These are phyloP conservation scores for Dryadula phaetusa DNA, from an alignment of 2,888 invertebrate genomes.

Conservation along the genomic window DNA sequence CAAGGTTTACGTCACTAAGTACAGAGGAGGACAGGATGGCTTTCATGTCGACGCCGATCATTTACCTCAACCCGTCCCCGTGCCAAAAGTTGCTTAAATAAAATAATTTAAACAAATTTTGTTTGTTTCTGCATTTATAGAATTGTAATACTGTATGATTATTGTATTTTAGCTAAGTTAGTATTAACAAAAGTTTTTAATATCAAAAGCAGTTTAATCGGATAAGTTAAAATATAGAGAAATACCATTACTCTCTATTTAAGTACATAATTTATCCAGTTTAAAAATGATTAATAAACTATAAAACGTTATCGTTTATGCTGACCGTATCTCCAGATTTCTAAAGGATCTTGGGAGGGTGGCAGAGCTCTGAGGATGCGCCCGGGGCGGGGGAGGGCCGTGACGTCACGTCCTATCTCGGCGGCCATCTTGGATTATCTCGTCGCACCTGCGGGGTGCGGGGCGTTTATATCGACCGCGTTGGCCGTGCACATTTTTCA, in stretches of 20 bases:
- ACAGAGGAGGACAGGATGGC: constrained; percentile 59
- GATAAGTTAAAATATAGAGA: too few species aligned
- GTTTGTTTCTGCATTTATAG: too few species aligned
- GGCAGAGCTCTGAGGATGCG: constrained; percentile 76
- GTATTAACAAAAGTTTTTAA: too few species aligned
- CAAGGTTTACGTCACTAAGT: constrained; percentile 58
- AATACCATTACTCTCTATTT: too few species aligned
- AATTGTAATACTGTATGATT: too few species aligned
- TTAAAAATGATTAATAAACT: neutral
- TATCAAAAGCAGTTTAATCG: too few species aligned
- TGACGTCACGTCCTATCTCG: constrained; percentile 85
- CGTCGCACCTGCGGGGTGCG: constrained; percentile 82
- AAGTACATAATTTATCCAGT: too few species aligned
- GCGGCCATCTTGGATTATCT: constrained; percentile 85
- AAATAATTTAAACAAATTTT: neutral
- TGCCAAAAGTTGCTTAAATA: constrained; percentile 13
- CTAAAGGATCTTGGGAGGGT: constrained; percentile 84
- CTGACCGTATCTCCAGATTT: constrained; percentile 69
- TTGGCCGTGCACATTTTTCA: constrained; percentile 78
- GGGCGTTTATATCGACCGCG: constrained; percentile 76
- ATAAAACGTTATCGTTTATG: constrained; percentile 47
- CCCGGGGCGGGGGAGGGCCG: constrained; percentile 66
- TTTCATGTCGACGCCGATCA: constrained; percentile 59
- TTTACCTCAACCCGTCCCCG: constrained; percentile 17
- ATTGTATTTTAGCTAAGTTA: too few species aligned